Base-by-base conservation (phyloP, 2,113 vertebrate species). In the Labeo catla region DNA sequence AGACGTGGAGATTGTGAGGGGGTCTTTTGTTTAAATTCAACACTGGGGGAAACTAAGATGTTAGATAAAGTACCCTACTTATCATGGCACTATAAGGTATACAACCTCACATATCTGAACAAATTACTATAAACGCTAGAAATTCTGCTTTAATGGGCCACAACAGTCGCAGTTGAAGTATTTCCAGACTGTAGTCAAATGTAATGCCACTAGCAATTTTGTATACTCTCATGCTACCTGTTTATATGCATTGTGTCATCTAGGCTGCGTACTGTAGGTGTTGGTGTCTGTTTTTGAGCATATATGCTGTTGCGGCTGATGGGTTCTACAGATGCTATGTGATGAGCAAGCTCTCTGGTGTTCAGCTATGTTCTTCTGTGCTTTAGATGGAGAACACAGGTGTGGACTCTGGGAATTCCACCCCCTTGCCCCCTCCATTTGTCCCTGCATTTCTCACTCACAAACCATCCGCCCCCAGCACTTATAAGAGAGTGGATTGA, bases 311-410 rank as follows among this genome's bases (percentile, higher is more conserved):
- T 28, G 73, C 61, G 85, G 89, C 88, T 95, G 92, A 95, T 95
- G 90, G 84, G 47, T 95, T 94, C 66, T 89, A 83, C 95, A 95
- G 95, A 94, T 84, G 73, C 82, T 91, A 90, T 92, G 89, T 52
- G 47, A 87, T 87, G 89, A 91, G 72, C 91, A 94, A 91, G 89
- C 90, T 87, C 88, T 90, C 66, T 59, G 59, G 50, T 88, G 87
- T 91, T 90, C 81, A 83, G 89, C 89, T 90, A 88, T 92, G 90
- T 92, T 92, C 76, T 91, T 91, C 87, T 93, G 90, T 90, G 86
- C 89, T 61, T 87, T 87, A 94, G 90, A 95, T 95, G 93, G 91
- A 88, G 85, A 94, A 94, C 90, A 89, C 92, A 94, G 90, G 90
- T 90, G 91, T 88, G 81, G 63, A 68, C 73, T 83, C 39, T 73